Conservation (phyloP, 2,113 vertebrate species). For the Colius striatus region DNA sequence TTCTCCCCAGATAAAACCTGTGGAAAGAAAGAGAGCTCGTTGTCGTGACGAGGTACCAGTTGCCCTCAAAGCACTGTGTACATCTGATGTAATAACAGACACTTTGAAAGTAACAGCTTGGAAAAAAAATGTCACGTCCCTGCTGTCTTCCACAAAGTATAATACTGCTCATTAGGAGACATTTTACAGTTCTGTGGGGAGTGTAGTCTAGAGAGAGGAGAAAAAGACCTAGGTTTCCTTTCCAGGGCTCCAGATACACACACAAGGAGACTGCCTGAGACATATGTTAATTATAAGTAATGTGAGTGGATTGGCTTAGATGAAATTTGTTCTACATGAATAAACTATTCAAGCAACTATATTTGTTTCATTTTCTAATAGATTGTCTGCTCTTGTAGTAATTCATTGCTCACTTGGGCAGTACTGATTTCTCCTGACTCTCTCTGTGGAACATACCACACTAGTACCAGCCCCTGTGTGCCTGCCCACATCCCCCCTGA, state of each 20-base stretch:
- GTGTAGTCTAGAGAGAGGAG: neutral
- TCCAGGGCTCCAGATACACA: neutral
- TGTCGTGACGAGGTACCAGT: neutral
- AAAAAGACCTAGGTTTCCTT: neutral
- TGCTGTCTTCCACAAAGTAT: neutral
- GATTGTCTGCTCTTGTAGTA: neutral
- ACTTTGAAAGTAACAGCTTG: constrained; percentile 4
- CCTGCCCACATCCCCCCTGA: neutral
- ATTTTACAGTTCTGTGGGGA: neutral
- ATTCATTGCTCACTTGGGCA: neutral
- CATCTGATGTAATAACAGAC: neutral
- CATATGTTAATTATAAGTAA: neutral
- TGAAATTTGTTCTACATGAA: neutral
- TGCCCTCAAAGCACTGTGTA: neutral
- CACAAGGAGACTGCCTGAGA: neutral
- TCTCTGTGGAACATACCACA: neutral
- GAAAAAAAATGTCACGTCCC: neutral
- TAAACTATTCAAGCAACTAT: neutral
- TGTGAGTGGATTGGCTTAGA: neutral
- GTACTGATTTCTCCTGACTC: neutral
- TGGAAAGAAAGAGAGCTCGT: constrained; percentile 12
- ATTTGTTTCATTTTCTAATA: neutral
- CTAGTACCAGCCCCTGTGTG: neutral
- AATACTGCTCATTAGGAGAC: neutral
- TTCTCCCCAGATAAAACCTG: constrained; percentile 98